These are phyloP conservation scores for Alcis repandata DNA, from an alignment of 2,888 invertebrate species.

Conservation along the genomic window DNA sequence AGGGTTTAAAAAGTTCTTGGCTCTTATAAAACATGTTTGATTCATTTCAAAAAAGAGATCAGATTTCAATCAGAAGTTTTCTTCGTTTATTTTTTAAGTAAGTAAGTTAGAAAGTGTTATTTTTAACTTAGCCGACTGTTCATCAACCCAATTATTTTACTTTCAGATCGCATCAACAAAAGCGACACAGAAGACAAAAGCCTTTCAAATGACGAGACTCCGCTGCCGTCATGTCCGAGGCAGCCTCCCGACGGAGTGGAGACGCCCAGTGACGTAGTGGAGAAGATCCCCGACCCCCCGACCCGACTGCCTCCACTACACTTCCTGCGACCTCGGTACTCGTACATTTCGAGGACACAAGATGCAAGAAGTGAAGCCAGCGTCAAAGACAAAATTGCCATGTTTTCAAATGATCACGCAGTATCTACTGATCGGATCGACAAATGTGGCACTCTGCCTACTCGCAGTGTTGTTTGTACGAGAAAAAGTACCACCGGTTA, in stretches of 20 bases:
- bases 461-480: slow-evolving; percentile 62
- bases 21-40: too few species aligned
- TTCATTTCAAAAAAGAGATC: too few species aligned
- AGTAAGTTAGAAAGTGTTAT: neutral
- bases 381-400: slow-evolving; percentile 94
- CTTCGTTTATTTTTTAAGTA: too few species aligned
- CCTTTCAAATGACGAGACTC: slow-evolving; percentile 81
- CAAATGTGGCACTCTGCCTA: slow-evolving; percentile 77
- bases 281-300: slow-evolving; percentile 80
- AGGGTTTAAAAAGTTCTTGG: neutral
- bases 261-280: slow-evolving; percentile 90
- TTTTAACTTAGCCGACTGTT: slow-evolving; percentile 35
- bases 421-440: slow-evolving; percentile 75
- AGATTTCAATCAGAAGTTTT: too few species aligned
- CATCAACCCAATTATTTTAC: slow-evolving; percentile 40
- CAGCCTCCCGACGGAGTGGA: slow-evolving; percentile 94
- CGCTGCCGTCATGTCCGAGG: slow-evolving; percentile 88
- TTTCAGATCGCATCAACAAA: slow-evolving; percentile 80
- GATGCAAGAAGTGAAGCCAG: slow-evolving; percentile 93
- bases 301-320: slow-evolving; percentile 71
- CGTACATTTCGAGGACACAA: slow-evolving; percentile 87
- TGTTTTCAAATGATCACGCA: slow-evolving; percentile 89
- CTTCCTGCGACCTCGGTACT: slow-evolving; percentile 68
- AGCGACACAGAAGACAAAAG: slow-evolving; percentile 83
- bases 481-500: slow-evolving; percentile 70